A percentile compares a stretch with the other conserved stretches of the same genome.
These are phyloP conservation scores for Chaenodraco wilsoni DNA, from an alignment of 2,797 vertebrate species.

Conservation along the genomic window DNA sequence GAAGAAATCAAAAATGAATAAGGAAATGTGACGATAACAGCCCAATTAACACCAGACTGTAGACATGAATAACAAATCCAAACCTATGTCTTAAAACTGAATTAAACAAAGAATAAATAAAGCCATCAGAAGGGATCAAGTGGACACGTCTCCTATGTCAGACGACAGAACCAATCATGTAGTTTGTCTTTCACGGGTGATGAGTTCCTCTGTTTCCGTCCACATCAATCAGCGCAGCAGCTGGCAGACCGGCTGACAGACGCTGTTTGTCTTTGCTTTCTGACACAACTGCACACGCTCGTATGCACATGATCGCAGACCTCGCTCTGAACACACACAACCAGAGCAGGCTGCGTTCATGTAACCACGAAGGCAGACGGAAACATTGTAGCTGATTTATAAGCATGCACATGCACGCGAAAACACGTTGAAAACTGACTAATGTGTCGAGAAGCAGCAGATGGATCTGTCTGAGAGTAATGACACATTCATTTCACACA, in stretches of 20 bases:
- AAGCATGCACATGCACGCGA: conserved; percentile 10
- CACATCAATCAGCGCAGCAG: conserved; percentile 79
- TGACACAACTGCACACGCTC: conserved; percentile 56
- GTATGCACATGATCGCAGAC: conserved; percentile 37
- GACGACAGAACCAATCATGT: conserved; percentile 47
- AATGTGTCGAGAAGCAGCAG: conserved; percentile 61
- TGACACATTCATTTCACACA: conserved; percentile 53
- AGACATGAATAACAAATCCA: conserved; percentile 7
- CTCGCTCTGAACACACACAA: conserved; percentile 7
- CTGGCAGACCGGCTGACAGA: conserved; percentile 74
- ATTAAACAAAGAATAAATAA: conserved; percentile 19
- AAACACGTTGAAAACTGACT: conserved; percentile 45
- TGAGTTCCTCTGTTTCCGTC: conserved; percentile 62
- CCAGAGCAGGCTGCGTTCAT: conserved; percentile 24
- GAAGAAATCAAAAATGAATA: neutral
- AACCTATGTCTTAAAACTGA: neutral
- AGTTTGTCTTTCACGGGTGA: conserved; percentile 80
- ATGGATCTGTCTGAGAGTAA: conserved; percentile 69
- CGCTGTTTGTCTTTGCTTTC: conserved; percentile 72
- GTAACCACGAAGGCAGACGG: conserved; percentile 39
- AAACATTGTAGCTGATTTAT: conserved; percentile 29
- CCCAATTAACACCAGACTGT: neutral
- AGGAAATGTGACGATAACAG: conserved; percentile 15
- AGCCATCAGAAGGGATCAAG: conserved; percentile 5
- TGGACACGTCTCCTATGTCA: conserved; percentile 41